Conservation (phyloP, 2,113 vertebrate species). For the Silurus asotus region DNA sequence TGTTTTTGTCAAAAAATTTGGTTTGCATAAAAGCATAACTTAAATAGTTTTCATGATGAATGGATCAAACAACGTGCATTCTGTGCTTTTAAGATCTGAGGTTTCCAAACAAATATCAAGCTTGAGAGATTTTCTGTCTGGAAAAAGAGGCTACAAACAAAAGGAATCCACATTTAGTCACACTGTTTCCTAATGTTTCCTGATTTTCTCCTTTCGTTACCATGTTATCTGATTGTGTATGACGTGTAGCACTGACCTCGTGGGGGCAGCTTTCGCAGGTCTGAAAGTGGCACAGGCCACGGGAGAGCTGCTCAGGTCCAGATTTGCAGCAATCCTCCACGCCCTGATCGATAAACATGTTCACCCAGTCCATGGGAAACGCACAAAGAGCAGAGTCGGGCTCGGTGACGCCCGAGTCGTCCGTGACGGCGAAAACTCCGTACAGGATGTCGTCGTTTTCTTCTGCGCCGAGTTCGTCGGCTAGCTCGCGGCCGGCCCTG, state of each 20-base stretch:
- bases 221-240: neutral
- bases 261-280: slow-evolving; percentile 81
- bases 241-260: slow-evolving; percentile 37
- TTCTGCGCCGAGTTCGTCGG: slow-evolving; percentile 69
- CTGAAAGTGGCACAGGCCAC: slow-evolving; percentile 89
- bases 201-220: neutral
- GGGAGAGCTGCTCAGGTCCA: slow-evolving; percentile 68
- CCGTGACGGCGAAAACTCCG: slow-evolving; percentile 77
- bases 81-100: neutral
- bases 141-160: neutral
- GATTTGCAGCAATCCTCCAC: slow-evolving; percentile 83
- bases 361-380: slow-evolving; percentile 81
- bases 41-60: neutral
- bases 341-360: slow-evolving; percentile 80
- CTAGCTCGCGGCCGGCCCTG: slow-evolving; percentile 70
- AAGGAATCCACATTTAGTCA: neutral
- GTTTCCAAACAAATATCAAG: neutral
- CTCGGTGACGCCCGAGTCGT: slow-evolving; percentile 32
- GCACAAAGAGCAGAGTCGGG: slow-evolving; percentile 83
- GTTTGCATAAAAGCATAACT: neutral
- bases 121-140: neutral
- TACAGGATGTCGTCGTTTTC: slow-evolving; percentile 78
- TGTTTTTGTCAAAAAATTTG: neutral
- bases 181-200: too few relatives aligned
- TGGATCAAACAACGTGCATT: neutral